Evolutionary conservation across 2,888 invertebrate species (phyloP), one percentile per base, ranked within the genome.

Genomic region (Leucophora obtusa): DNA sequence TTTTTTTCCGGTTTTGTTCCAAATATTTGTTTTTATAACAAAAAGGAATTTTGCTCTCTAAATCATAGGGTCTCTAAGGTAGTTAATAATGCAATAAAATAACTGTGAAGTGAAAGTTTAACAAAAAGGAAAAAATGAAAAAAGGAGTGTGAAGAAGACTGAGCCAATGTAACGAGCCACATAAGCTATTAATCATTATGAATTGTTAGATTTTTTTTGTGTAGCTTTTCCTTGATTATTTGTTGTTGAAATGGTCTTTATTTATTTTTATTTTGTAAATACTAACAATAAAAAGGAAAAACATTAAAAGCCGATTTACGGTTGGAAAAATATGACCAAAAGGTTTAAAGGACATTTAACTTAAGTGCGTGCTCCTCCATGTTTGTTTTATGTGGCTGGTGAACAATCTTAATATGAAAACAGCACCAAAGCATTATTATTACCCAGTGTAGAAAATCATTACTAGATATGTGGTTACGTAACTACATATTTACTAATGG

Each of bases 131-230:
- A 15, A 33, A 33, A 58, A 17, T 15, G 58, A 58, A 35, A 24
- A 50, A 43, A 70, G 21, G 33, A 10, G 38, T n/a, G n/a, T n/a
- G 7, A 54, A 8, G 18, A 73, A 15, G 59, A 62, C 28, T 8
- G 17, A 43, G 43, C 18, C 56, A 56, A 47, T 56, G 33, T 43
- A 68, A 60, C 38, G 2, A 28, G 15, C 47, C 58, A 70, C 33
- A 60, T 56, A 72, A 54, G 38, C 54, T 24, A 78, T 72, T 72
- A 72, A 72, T 78, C 72, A 72, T 68, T 38, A n/a, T 11, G 28
- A 56, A 68, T 68, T 78, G 35, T 33, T 14, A 51, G 43, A 18
- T 5, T 71, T 63, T 56, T 24, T 17, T 33, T 5, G 43, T n/a
- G 10, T 8, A 9, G 18, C 8, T 43, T 60, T 60, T 58, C 17